These are phyloP conservation scores for Furcifer pardalis DNA, from an alignment of 2,797 vertebrate genomes.

Conservation along the genomic window DNA sequence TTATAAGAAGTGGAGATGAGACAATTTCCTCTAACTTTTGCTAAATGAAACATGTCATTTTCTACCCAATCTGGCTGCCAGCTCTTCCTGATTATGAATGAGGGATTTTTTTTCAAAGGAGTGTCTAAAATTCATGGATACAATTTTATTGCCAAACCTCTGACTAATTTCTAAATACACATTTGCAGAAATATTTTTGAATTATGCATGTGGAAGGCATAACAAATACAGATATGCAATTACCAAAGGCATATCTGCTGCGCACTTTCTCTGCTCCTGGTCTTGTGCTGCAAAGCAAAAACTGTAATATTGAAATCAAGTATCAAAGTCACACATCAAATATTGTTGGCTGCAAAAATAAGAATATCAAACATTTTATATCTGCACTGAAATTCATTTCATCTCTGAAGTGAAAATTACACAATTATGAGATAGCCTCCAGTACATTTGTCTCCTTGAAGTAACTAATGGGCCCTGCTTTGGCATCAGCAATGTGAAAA, in stretches of 20 bases:
- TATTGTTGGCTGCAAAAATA: background rate
- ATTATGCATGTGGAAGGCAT: background rate
- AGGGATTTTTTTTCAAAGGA: background rate
- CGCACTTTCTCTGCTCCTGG: background rate
- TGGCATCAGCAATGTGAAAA: background rate
- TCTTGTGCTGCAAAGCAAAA: background rate
- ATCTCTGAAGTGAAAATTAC: background rate
- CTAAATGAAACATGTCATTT: conserved; percentile 15
- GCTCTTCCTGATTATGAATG: conserved; percentile 15
- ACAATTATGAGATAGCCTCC: background rate
- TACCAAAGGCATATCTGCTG: background rate
- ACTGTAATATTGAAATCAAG: background rate
- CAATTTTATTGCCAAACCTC: conserved; percentile 1
- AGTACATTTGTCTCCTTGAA: background rate
- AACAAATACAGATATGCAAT: background rate
- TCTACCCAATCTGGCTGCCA: background rate
- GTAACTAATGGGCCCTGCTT: background rate
- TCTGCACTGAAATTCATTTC: background rate
- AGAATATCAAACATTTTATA: background rate
- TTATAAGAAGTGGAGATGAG: background rate
- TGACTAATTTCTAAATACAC: conserved; percentile 11
- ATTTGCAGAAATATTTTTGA: conserved; percentile 17
- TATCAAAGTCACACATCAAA: background rate
- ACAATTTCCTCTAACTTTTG: conserved; percentile 3
- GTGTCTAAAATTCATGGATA: conserved; percentile 2